A percentile compares a stretch with the other conserved stretches of the same genome.
Conservation (phyloP, 2,888 invertebrate genomes). For the Augochlorella aurata region DNA sequence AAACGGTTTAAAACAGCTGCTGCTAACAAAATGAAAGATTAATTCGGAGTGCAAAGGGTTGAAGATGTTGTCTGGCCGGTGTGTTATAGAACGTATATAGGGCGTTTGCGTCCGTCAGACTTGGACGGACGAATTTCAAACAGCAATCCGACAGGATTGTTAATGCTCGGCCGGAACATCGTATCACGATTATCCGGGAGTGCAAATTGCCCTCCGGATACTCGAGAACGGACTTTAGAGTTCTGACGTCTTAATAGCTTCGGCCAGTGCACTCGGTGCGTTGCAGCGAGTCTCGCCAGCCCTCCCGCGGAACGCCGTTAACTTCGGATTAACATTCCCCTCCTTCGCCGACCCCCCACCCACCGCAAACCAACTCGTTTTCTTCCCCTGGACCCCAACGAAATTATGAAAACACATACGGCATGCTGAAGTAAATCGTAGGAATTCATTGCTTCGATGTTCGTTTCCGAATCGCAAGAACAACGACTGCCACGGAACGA, state of each 20-base stretch:
- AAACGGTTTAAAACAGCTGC: too few relatives aligned
- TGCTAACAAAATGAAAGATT: too few relatives aligned
- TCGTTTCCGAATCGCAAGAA: background rate
- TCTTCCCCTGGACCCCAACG: background rate
- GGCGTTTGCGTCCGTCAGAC: background rate
- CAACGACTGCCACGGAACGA: background rate
- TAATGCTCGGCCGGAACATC: constrained; percentile 32
- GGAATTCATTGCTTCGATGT: background rate
- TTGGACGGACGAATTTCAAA: background rate
- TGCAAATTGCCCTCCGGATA: constrained; percentile 34
- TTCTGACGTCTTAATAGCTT: constrained; percentile 51
- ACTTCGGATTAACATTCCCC: constrained; percentile 24
- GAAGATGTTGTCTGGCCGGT: background rate
- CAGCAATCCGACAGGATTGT: constrained; percentile 16
- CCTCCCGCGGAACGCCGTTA: constrained; percentile 20
- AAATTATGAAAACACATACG: background rate
- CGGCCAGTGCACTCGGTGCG: constrained; percentile 13
- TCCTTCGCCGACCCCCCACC: background rate
- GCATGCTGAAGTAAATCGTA: background rate
- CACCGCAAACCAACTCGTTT: constrained; percentile 17
- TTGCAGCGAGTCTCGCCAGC: constrained; percentile 36
- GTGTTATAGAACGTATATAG: background rate
- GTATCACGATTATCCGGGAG: constrained; percentile 39
- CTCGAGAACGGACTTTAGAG: constrained; percentile 49
- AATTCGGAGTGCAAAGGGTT: background rate